Base-by-base conservation (phyloP, 1,140 invertebrate species). In the Vanessa tameamea region DNA sequence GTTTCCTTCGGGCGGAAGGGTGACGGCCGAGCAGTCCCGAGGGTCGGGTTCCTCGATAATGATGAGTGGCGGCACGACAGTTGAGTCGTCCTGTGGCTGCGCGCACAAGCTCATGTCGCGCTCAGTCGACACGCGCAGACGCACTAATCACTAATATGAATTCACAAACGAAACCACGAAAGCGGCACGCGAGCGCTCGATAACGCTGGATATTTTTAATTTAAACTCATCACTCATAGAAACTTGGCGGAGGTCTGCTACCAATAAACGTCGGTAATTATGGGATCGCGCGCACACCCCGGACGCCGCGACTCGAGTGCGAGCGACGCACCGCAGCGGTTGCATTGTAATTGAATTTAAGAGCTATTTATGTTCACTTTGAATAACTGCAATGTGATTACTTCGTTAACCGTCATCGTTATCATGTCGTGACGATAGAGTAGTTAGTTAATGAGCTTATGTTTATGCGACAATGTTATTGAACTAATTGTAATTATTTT, bases 1-100 rank as follows among this genome's bases (percentile, higher is more conserved):
- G 81, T 88, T 89, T 65, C 86, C 87, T 74, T 92, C 89, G 3
- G 86, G 88, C 59, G 85, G 86, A 16, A 87, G 82, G 13, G 82
- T 77, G 47, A 75, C 64, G 73, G 81, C 31, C 64, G 76, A 76
- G 73, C 82, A 86, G 77, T 86, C 80, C 47, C 81, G 85, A 64
- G 86, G 82, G 64, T 75, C 77, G 9, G 89, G 85, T 63, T 88
- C 87, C 31, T 86, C 76, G 64, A 92, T 85, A 67, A 90, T 83
- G 64, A 88, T 87, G 64, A 31, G 23, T 15, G 84, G 69, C 13
- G 69, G 47, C 15, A 47, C 64, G 48, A 77, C 63, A 50, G 71
- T 69, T 26, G 73, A 75, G 57, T 67, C 71, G 64, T 73, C 76
- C 59, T 72, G 69, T 47, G 63, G 72, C 67, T 69, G 71, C 66